These are phyloP conservation scores for Panulirus ornatus DNA, from an alignment of 1,140 invertebrate genomes.

Conservation along the genomic window DNA sequence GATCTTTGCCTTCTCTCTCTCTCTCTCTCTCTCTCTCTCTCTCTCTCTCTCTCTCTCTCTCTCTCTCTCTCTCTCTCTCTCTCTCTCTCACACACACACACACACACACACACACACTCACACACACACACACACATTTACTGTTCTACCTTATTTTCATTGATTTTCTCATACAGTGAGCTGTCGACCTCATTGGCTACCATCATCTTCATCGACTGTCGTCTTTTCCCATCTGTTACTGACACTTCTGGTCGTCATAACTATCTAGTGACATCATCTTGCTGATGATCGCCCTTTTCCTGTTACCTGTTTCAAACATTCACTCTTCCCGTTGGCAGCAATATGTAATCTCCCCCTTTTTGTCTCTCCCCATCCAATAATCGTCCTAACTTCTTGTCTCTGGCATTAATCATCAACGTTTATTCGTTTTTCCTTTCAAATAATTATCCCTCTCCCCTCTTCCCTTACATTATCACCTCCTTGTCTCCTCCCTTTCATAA, in stretches of 20 bases:
- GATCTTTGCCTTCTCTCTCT: neutral
- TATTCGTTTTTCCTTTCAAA: neutral
- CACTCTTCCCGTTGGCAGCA: neutral
- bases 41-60: neutral
- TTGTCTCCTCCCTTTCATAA: no score
- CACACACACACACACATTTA: constrained; percentile 5
- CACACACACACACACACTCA: constrained; percentile 2
- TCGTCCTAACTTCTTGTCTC: constrained; percentile 1
- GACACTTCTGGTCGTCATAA: neutral
- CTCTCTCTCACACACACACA: constrained; percentile 14
- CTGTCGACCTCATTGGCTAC: neutral
- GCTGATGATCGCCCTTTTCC: neutral
- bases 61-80: neutral
- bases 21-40: neutral
- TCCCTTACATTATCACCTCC: no score
- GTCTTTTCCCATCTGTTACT: neutral
- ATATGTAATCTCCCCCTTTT: neutral
- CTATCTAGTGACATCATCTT: neutral
- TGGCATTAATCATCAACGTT: neutral
- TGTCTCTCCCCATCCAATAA: constrained; percentile 2
- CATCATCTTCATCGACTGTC: neutral
- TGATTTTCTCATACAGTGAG: no score
- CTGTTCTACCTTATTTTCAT: no score
- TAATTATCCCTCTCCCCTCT: neutral
- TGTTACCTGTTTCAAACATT: neutral